Percentiles rank a stretch among this genome's conserved stretches.
phyloP scores from a whole-genome alignment of 2,797 vertebrate genomes.

The Todus mexicanus region DNA sequence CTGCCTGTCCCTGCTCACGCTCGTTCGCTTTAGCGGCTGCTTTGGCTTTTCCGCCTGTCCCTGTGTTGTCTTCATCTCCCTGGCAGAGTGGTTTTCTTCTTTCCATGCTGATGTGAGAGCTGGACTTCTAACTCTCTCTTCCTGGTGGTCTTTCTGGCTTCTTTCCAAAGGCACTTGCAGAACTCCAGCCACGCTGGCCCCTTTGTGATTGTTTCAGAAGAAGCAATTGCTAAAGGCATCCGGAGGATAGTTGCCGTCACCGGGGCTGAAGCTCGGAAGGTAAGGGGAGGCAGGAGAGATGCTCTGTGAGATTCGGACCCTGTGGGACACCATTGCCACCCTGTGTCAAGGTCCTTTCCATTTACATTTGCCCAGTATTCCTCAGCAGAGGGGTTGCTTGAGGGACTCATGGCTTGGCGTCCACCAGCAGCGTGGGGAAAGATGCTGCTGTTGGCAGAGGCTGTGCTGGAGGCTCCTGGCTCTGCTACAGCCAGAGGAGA shows the following conservation, averaged over 20 bases:
- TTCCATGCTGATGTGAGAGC: neutral
- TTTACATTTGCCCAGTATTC: neutral
- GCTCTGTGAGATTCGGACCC: neutral
- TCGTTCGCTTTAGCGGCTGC: neutral
- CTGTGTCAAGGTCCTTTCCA: neutral
- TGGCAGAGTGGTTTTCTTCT: neutral
- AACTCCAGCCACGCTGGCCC: slow-evolving; percentile 88
- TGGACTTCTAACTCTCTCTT: neutral
- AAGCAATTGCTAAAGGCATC: slow-evolving; percentile 98
- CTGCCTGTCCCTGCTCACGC: neutral
- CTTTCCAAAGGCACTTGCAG: slow-evolving; percentile 84
- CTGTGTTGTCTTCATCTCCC: neutral
- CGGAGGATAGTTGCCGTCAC: slow-evolving; percentile 96
- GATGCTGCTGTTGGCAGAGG: neutral
- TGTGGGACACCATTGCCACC: neutral
- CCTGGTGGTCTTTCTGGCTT: neutral
- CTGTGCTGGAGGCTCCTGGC: neutral
- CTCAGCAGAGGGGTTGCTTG: neutral
- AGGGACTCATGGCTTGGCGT: neutral
- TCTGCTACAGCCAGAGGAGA: neutral
- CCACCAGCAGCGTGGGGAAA: neutral
- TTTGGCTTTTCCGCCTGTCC: neutral
- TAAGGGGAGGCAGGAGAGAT: slow-evolving; percentile 42
- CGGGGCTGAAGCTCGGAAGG: slow-evolving; percentile 92
- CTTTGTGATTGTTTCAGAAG: slow-evolving; percentile 94